Base-by-base conservation (phyloP, 2,888 invertebrate genomes). In the Deilephila porcellus region DNA sequence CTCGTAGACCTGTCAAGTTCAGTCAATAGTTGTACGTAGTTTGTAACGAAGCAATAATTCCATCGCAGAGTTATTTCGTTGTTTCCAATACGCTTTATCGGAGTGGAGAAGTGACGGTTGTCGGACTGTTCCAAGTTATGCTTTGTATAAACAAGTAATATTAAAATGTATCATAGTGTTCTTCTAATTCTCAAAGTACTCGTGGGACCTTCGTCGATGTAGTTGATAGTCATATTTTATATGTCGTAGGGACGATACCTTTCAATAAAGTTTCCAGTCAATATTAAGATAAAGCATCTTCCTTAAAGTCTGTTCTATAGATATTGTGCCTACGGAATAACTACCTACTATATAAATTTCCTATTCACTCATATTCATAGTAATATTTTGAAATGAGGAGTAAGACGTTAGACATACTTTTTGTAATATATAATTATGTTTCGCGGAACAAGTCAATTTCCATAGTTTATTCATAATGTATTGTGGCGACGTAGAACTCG, bases 121-220 rank as follows among this genome's bases (percentile, higher is more conserved):
- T 20, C 45, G 3, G 67, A 52, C 67, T 67, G 37, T 64, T 45
- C 7, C 45, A 37, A 20, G 20, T 67, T 17, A 67, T 8, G 64
- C 64, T 67, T 67, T 67, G 64, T 67, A 67, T 67, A 45, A 67
- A 25, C 45, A 67, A 52, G 52, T 29, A 8, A 56, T 34, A 71
- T 64, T 72, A n/a, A 67, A 37, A 37, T 59, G 19, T 19, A 71
- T 64, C 45, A 74, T 60, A 70, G 70, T 63, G 29, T 67, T 56
- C 86, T 85, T 83, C 82, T 87, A 87, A 85, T 85, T 90, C 86
- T 90, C 88, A 83, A 86, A 90, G 84, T 90, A 90, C 88, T 90
- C 86, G 89, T 90, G 93, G 93, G 93, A 93, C 93, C 93, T 92
- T 87, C 85, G 82, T 88, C 85, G 83, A 88, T 83, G 87, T 89